Base-by-base conservation (phyloP, 2,888 invertebrate species). In the Macroteleia sp. region DNA sequence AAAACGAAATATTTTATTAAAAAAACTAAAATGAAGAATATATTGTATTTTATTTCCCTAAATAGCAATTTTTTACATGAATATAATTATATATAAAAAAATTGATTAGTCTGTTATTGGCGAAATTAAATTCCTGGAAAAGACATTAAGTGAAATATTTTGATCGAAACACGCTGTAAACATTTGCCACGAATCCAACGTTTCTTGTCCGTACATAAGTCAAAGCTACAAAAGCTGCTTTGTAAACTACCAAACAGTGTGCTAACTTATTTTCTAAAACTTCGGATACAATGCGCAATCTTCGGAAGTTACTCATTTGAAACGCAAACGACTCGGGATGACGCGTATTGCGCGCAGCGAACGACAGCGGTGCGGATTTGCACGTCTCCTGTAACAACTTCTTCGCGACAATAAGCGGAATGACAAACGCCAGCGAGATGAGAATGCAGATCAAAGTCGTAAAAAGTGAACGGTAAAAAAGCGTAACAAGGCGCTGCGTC, bases 361-460 rank as follows among this genome's bases (percentile, higher is more conserved):
- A 10, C 46, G 17, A 46, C 10, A 8, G 3, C 16, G 17, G 6
- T 8, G 20, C 9, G 14, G 10, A 46, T 22, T 30, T 46, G 57
- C 48, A 19, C 56, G 16, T 19, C 19, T 9, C n/a, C 34, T 32
- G 20, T 22, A 12, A 56, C 56, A 56, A 48, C 28, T 67, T 56
- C 39, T 56, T 57, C 14, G 16, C 22, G 6, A 20, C 67, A 44
- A 50, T 36, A 50, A 57, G 28, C 20, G 20, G 30, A 41, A 69
- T 57, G 44, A 59, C 36, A 57, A 70, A 59, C 42, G 19, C 17
- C 30, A 48, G 28, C 41, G 14, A 41, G 41, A 48, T 36, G 25
- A 41, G 41, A 32, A 52, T 39, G 42, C 12, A 61, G 44, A 61
- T 70, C 44, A 61, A 54, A 70, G 50, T 44, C 17, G 25, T 70